A percentile compares a stretch with the other conserved stretches of the same genome.
Conservation (phyloP, 2,797 vertebrate genomes). For the Limnodromus scolopaceus region DNA sequence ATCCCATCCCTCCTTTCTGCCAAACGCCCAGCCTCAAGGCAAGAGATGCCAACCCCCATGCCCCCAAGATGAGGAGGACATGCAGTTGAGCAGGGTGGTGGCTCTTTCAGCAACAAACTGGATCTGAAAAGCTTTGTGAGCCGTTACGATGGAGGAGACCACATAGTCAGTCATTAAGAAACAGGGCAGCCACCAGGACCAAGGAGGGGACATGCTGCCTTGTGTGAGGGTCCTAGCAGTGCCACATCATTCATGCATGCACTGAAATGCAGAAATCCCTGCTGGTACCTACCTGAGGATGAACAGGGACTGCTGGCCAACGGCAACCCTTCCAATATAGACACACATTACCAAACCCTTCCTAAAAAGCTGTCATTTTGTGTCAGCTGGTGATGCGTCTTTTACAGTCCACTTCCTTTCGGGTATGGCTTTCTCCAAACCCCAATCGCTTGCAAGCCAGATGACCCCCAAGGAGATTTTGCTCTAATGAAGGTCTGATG, state of each 20-base stretch:
- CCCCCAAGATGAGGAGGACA: neutral
- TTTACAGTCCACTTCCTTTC: neutral
- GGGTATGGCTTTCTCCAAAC: neutral
- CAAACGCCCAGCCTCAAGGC: neutral
- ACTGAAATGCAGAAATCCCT: neutral
- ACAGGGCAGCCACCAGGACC: neutral
- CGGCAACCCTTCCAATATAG: neutral
- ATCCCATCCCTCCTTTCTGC: neutral
- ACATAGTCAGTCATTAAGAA: neutral
- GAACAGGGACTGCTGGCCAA: neutral
- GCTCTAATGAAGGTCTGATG: neutral
- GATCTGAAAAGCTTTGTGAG: neutral
- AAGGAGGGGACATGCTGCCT: accelerated
- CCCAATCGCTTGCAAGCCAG: neutral
- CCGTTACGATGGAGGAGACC: accelerated
- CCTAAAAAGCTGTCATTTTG: neutral
- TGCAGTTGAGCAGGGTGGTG: neutral
- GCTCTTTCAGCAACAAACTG: neutral
- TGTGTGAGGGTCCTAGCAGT: neutral
- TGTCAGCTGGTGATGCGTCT: neutral
- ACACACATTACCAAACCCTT: neutral
- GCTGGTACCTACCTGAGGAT: neutral
- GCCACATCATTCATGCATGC: accelerated
- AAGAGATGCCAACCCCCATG: accelerated
- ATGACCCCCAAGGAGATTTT: neutral